Conservation (phyloP, 2,113 vertebrate species). For the Brachyistius frenatus region DNA sequence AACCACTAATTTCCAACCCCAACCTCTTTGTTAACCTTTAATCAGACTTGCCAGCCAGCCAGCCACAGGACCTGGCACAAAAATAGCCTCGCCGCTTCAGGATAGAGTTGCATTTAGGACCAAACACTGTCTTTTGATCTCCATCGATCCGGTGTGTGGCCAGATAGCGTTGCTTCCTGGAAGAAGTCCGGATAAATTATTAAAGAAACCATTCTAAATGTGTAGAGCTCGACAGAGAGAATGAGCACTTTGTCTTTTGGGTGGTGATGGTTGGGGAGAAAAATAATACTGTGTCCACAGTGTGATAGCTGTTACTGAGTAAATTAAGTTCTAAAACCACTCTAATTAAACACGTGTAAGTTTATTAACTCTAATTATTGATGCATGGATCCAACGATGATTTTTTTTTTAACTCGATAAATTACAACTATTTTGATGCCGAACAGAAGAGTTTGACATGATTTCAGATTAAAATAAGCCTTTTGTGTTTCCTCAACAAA, state of each 20-base stretch:
- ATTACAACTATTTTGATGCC: background rate
- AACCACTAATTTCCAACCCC: constrained; percentile 27
- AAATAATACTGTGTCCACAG: constrained; percentile 16
- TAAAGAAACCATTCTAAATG: constrained; percentile 76
- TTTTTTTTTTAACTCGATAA: background rate
- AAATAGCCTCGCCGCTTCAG: constrained; percentile 65
- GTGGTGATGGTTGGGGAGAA: constrained; percentile 14
- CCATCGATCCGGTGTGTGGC: constrained; percentile 76
- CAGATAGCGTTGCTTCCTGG: constrained; percentile 70
- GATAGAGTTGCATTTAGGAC: constrained; percentile 74
- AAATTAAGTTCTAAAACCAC: background rate
- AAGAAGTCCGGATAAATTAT: constrained; percentile 78
- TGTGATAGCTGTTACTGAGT: background rate
- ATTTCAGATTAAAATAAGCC: background rate
- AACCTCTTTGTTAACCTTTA: constrained; percentile 56
- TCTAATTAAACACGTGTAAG: constrained; percentile 1
- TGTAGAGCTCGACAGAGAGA: constrained; percentile 59
- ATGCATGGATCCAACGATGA: background rate
- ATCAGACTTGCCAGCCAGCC: constrained; percentile 21
- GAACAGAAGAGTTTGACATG: background rate
- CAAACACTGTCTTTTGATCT: constrained; percentile 80
- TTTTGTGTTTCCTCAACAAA: too few relatives aligned
- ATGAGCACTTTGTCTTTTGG: constrained; percentile 53
- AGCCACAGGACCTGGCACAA: constrained; percentile 47
- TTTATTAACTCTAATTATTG: background rate